These are phyloP conservation scores for Cydia fagiglandana DNA, from an alignment of 1,140 invertebrate genomes.

Conservation along the genomic window DNA sequence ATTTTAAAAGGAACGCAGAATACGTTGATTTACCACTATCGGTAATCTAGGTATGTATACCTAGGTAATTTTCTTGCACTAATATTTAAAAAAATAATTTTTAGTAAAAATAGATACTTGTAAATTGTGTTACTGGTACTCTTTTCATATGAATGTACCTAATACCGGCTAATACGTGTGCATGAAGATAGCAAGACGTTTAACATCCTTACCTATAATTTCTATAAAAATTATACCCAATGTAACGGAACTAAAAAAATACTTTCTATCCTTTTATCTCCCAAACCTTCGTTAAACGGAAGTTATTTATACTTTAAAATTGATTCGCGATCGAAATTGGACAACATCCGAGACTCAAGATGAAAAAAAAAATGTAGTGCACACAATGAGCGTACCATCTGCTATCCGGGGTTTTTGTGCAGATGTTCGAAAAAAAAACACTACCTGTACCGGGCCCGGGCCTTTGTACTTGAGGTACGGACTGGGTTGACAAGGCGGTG, in stretches of 20 bases:
- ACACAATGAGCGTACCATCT: conserved; percentile 13
- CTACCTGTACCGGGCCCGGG: neutral
- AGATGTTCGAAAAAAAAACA: conserved; percentile 16
- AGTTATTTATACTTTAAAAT: conserved; percentile 19
- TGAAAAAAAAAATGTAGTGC: conserved; percentile 12
- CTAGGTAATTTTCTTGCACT: too few species aligned
- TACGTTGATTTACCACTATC: too few species aligned
- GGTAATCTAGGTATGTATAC: too few species aligned
- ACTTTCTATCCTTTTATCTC: conserved; percentile 4
- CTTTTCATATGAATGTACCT: too few species aligned
- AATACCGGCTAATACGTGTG: too few species aligned
- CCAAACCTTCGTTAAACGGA: neutral
- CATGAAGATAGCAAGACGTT: too few species aligned
- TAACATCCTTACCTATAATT: too few species aligned
- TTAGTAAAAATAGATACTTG: too few species aligned
- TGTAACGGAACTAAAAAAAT: neutral
- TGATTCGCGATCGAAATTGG: conserved; percentile 18
- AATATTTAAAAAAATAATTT: too few species aligned
- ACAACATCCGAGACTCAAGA: conserved; percentile 11
- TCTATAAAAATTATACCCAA: neutral
- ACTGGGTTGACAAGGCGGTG: conserved; percentile 1
- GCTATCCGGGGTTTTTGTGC: conserved; percentile 16
- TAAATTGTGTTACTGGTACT: too few species aligned
- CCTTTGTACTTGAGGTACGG: conserved; percentile 6
- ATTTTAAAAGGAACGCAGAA: too few species aligned